Evolutionary conservation across 2,888 invertebrate species (phyloP), one percentile per base, ranked within the genome.

Genomic region (Cyclophora albipunctata): DNA sequence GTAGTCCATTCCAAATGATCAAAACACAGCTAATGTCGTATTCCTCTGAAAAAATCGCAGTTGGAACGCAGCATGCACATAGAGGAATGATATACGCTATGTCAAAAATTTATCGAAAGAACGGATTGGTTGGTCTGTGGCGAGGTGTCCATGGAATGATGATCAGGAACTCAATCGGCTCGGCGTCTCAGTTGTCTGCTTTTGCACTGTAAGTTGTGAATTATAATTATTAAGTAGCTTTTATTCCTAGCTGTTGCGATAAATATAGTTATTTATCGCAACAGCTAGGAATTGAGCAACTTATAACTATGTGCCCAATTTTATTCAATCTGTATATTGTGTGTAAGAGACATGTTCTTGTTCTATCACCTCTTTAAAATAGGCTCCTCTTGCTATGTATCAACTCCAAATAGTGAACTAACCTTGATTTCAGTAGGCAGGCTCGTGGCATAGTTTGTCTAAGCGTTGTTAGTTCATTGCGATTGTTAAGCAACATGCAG

Each of bases 1-100:
- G 95, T 3, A 97, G 96, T 80, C 98, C 98, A 0, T 91, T 98
- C 49, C 97, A 96, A 72, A 81, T 98, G 84, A 94, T 97, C 0
- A 97, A 97, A 83, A 96, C 96, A 0, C 96, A 96, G 67, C 86
- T 96, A 3, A 96, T 97, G 89, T 91, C 96, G 0, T 91, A 93
- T 75, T 92, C 95, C 1, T 92, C 92, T 0, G 84, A 91, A 55
- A 86, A 91, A 59, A 96, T 97, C 52, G 97, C 97, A 2, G 97
- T 97, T 2, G 98, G 97, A 0, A 92, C 94, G 60, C 97, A 98
- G 70, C 97, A 97, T 71, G 86, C 91, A 0, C 95, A 96, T 68
- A 80, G 80, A 33, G 92, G 94, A 5, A 92, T 94, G 81, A 70
- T 88, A 42, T 83, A 89, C 54, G 96, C 95, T 0, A 75, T 96